Conservation (phyloP, 2,113 vertebrate genomes). For the Elephas maximus region DNA sequence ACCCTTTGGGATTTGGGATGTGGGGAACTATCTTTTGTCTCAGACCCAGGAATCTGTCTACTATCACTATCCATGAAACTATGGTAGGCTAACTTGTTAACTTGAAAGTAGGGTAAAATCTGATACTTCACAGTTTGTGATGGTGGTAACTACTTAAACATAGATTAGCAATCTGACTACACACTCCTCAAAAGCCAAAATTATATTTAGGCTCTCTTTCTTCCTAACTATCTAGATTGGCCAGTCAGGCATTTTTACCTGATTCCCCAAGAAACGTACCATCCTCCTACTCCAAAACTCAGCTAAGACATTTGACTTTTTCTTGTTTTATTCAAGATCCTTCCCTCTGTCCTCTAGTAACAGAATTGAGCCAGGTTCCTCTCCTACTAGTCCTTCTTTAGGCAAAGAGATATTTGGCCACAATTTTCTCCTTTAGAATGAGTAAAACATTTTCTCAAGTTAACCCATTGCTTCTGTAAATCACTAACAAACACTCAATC, state of each 20-base stretch:
- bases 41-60: neutral
- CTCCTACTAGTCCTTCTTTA: neutral
- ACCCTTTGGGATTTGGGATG: neutral
- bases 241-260: neutral
- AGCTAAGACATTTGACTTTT: neutral
- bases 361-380: neutral
- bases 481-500: neutral
- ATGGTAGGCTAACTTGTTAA: neutral
- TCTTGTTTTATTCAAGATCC: neutral
- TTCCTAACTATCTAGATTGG: neutral
- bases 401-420: neutral
- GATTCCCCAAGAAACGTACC: neutral
- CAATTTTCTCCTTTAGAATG: neutral
- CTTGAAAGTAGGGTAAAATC: neutral
- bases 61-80: neutral
- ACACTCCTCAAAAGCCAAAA: neutral
- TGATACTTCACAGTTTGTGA: neutral
- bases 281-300: neutral
- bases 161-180: neutral
- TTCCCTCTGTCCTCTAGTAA: neutral
- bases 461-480: neutral
- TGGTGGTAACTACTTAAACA: neutral
- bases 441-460: neutral
- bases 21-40: neutral
- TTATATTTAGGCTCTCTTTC: neutral